Evolutionary conservation across 2,113 vertebrate species (phyloP).

Genomic region (Ciconia maguari): DNA sequence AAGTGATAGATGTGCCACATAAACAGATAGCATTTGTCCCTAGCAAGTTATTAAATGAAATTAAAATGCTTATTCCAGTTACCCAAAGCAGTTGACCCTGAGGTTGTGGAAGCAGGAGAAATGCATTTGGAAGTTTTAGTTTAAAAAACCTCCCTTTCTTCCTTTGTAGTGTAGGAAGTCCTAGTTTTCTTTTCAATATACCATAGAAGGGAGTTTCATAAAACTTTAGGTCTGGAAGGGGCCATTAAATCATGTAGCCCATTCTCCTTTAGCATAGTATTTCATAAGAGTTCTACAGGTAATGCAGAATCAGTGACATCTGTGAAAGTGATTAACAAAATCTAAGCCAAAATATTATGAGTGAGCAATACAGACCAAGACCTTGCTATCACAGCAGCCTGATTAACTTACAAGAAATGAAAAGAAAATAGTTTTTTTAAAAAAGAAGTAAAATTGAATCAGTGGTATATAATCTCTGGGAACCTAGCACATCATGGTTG

Average conservation of each 20-base stretch:
- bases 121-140: not conserved
- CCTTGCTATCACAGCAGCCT: not conserved
- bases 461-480: not conserved
- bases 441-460: not conserved
- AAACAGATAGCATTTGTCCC: not conserved
- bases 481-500: not conserved
- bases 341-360: not conserved
- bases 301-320: not conserved
- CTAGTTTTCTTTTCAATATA: not conserved
- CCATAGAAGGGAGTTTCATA: not conserved
- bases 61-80: not conserved
- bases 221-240: not conserved
- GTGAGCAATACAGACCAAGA: not conserved
- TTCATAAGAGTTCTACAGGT: not conserved
- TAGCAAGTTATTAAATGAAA: not conserved
- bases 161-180: not conserved
- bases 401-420: not conserved
- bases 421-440: not conserved
- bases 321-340: not conserved
- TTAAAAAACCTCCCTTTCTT: not conserved
- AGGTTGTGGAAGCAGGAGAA: not conserved
- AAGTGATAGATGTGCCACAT: not conserved
- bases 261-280: not conserved
- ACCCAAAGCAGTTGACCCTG: not conserved
- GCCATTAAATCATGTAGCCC: not conserved